Base-by-base conservation (phyloP, 2,888 invertebrate species). In the Rhyacophila evoluta region DNA sequence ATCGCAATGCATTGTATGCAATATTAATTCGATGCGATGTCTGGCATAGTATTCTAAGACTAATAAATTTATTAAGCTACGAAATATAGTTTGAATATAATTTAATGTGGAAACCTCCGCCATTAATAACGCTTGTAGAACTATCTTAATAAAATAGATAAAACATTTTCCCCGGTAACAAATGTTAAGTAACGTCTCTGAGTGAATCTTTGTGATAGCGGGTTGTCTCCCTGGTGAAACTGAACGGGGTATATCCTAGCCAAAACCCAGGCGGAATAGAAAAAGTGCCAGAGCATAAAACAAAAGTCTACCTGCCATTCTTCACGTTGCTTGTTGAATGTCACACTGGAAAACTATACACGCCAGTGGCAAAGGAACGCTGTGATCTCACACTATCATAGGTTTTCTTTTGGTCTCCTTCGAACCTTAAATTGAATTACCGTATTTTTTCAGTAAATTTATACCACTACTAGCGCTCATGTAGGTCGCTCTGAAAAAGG, bases 241-340 rank as follows among this genome's bases (percentile, higher is more conserved):
- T 55, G 55, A 55, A 55, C 12, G 19, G 55, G 55, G 55, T 55
- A 19, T 55, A 55, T 12, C 19, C 19, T 19, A 55, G 19, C 55
- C 55, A 55, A 55, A 55, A 55, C 55, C 55, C 55, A 19, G 25
- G 55, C 8, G 55, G 19, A 55, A 55, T 55, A 19, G 55, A 25
- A 55, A 55, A 55, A 55, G 25, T 55, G 55, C 55, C 25, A 25
- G 29, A 33, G 19, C 55, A 55, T 55, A 55, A 55, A 55, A 55
- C 55, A 55, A 55, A 55, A 55, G 25, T 55, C 55, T 55, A 55
- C 55, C 55, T 55, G 55, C 55, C 55, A 19, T 12, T 19, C 15
- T 55, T 19, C 19, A 19, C 55, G 5, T 55, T 55, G 55, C 55
- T 55, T 55, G 55, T 55, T 55, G 55, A 55, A 55, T 55, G 55